Evolutionary conservation across 2,888 invertebrate genomes (phyloP), one percentile per base, ranked within the genome.

Genomic region (Caenorhabditis japonica): DNA sequence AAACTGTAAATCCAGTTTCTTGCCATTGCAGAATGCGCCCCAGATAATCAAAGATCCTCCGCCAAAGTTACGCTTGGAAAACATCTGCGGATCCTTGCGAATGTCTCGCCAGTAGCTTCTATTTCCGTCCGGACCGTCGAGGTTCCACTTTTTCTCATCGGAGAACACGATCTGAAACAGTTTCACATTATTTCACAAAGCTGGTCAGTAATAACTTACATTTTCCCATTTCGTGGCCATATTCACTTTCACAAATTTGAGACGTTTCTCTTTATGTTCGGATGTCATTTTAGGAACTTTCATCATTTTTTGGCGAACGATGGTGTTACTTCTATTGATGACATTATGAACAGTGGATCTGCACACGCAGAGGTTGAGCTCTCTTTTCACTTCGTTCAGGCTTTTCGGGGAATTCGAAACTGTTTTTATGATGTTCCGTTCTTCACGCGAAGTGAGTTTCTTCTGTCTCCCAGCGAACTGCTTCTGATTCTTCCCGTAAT

Each of bases 51-150:
- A 33, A 0, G 19, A 19, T 30, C 53, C 62, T 1, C 62, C 61
- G 30, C 49, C 61, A 23, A 61, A 61, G 33, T 61, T 61, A 4
- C 51, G 34, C 12, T n/a, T 38, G 0, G 51, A 43, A 36, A 53
- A 62, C 17, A 44, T 7, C 2, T 21, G 43, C 1, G 52, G 53
- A 2, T 62, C 62, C 27, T 62, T 41, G 1, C 53, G 21, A 1
- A 62, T 33, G 21, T 62, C 53, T 4, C 46, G 2, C 62, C 53
- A 62, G 17, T 62, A 62, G 27, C 15, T 2, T n/a, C 41, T 10
- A 15, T 44, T 51, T n/a, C 56, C 64, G 38, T 66, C 66, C 4
- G 66, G 66, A 10, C 66, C 66, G n/a, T n/a, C n/a, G n/a, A n/a
- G n/a, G n/a, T n/a, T n/a, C n/a, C n/a, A n/a, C n/a, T n/a, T n/a